Conservation (phyloP, 2,888 invertebrate genomes). For the Colostygia pectinataria region DNA sequence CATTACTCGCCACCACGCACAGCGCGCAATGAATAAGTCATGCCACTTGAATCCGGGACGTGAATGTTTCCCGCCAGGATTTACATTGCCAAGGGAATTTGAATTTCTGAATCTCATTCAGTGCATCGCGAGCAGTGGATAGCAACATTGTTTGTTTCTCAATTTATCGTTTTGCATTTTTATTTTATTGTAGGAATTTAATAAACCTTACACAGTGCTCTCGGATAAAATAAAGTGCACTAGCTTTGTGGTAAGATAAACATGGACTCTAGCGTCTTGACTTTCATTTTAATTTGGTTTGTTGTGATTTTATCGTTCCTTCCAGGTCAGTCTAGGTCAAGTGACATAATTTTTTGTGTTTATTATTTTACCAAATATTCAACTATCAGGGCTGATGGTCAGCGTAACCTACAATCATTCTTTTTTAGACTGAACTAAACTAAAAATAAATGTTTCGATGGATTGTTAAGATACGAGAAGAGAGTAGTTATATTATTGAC, state of each 20-base stretch:
- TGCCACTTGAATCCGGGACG: slow-evolving; percentile 46
- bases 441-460: too few species aligned
- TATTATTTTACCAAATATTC: too few species aligned
- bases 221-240: neutral
- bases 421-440: too few species aligned
- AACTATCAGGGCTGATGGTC: too few species aligned
- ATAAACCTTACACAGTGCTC: neutral
- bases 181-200: slow-evolving; percentile 4
- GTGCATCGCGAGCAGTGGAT: slow-evolving; percentile 26
- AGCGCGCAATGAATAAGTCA: slow-evolving; percentile 45
- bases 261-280: too few species aligned
- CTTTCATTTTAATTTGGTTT: too few species aligned
- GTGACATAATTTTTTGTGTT: too few species aligned
- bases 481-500: too few species aligned
- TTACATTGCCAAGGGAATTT: slow-evolving; percentile 41
- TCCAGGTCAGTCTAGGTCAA: too few species aligned
- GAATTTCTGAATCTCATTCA: slow-evolving; percentile 45
- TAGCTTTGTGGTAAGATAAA: neutral
- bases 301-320: too few species aligned
- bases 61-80: slow-evolving; percentile 39
- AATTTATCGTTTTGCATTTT: slow-evolving; percentile 13
- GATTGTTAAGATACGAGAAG: too few species aligned
- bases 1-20: slow-evolving; percentile 21
- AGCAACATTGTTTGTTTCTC: slow-evolving; percentile 16
- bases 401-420: too few species aligned